Evolutionary conservation across 2,113 vertebrate genomes (phyloP), one percentile per base, ranked within the genome.

Genomic region (Accipiter virgatus): DNA sequence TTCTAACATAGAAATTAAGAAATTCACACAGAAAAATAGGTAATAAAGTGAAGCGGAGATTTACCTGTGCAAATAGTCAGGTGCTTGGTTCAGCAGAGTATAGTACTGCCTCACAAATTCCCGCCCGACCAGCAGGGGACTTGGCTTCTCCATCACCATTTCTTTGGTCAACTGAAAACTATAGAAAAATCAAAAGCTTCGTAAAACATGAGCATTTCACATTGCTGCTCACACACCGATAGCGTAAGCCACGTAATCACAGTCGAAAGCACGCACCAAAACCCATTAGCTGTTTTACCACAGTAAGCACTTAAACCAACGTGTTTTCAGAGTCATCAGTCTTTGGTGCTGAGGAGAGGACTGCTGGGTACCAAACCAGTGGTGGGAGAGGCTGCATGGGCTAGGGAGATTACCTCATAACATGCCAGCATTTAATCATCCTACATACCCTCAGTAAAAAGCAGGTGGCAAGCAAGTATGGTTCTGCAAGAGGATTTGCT

Each of bases 71-170:
- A 99, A 98, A 95, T 99, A 99, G 97, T 99, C 99, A 31, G 99
- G 99, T 78, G 99, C 99, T 98, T 99, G 99, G 98, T 99, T 99
- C 89, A 99, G 98, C 95, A 99, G 98, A 31, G 99, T 99, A 96
- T 99, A 99, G 97, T 99, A 99, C 98, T 99, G 99, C 98, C 99
- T 99, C 98, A 99, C 99, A 81, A 99, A 99, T 97, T 99, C 99
- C 98, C 99, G 99, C 99, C 99, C 99, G 98, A 99, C 99, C 98
- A 99, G 99, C 99, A 99, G 99, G 99, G 99, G 99, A 99, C 99
- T 99, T 99, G 99, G 99, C 99, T 99, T 99, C 99, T 99, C 99
- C 99, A 99, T 99, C 98, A 99, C 99, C 99, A 99, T 99, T 99
- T 99, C 99, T 99, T 99, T 99, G 99, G 99, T 99, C 98, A 98